Evolutionary conservation across 2,888 invertebrate species (phyloP).

Genomic region (Mantis religiosa): DNA sequence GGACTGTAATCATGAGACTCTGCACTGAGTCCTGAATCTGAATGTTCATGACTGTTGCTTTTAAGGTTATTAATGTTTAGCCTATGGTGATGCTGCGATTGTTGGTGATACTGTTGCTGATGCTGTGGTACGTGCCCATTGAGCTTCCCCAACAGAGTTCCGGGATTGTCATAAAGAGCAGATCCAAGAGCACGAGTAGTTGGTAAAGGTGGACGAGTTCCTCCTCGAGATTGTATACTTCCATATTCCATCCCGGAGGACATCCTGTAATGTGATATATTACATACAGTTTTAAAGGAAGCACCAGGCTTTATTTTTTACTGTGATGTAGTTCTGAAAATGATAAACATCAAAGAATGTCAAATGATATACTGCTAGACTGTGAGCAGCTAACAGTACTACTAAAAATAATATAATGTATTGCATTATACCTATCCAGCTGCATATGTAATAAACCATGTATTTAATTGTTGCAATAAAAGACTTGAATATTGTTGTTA

Average conservation of each 20-base stretch:
- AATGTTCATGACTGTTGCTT: slow-evolving; percentile 65
- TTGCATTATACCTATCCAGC: background rate
- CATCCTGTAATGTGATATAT: background rate
- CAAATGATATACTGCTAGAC: no score
- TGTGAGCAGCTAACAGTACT: no score
- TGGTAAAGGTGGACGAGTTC: slow-evolving; percentile 10
- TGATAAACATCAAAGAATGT: background rate
- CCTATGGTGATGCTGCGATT: slow-evolving; percentile 11
- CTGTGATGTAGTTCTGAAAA: background rate
- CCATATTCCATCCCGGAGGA: background rate
- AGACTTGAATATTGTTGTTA: background rate
- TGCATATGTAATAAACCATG: background rate
- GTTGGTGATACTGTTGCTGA: background rate
- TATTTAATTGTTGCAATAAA: background rate
- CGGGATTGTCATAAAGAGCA: slow-evolving; percentile 38
- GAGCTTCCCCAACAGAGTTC: slow-evolving; percentile 36
- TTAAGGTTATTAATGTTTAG: slow-evolving; percentile 25
- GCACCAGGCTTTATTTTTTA: background rate
- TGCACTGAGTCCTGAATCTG: slow-evolving; percentile 70
- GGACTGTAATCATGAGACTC: slow-evolving; percentile 64
- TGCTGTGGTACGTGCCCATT: slow-evolving; percentile 28
- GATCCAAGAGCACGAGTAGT: slow-evolving; percentile 31
- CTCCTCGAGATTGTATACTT: slow-evolving; percentile 1
- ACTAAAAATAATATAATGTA: no score
- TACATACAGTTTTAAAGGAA: background rate